Base-by-base conservation (phyloP, 1,140 invertebrate genomes). In the Teleopsis dalmanni region DNA sequence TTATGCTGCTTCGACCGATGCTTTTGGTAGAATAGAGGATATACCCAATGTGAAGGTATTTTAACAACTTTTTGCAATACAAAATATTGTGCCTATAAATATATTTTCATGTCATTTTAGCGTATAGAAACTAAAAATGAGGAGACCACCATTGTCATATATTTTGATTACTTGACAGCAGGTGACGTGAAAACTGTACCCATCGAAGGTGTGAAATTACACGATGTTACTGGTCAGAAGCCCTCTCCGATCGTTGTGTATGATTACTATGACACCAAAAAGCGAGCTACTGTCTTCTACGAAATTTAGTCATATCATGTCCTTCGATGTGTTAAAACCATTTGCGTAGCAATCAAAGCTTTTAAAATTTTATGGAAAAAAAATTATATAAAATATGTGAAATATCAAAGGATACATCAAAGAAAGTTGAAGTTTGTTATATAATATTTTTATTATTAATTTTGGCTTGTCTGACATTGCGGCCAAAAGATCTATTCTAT, bases 231-330 rank as follows among this genome's bases (percentile, higher is more conserved):
- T 4, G 81, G 85, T 57, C 87, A 91, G 58, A 87, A 86, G 62
- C 84, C 88, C 26, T 84, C 88, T 9, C 79, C 87, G 22, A 84
- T 95, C 16, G 77, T 81, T 11, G 79, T 95, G 40, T 95, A 91
- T 60, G 91, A 95, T 62, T 95, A 95, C 65, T 95, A 95, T 59
- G 87, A 94, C 65, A 87, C 83, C 54, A 80, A 87, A 85, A 78
- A 85, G 78, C 58, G 57, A 52, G 60, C 62, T 23, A 59, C 55
- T 10, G 55, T 59, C 11, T 65, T 56, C 26, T 66, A 65, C 50
- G 52, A 64, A 7, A 50, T 65, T 18, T 52, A 58, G n/a, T 9
- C n/a, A 18, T 6, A 38, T 18, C 14, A 18, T 38, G 36, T 38
- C 13, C 13, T 29, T 8, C 13, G 27, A n/a, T n/a, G n/a, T n/a